Evolutionary conservation across 2,113 vertebrate species (phyloP), one percentile per base, ranked within the genome.

Genomic region (Erythrocercus mccallii): DNA sequence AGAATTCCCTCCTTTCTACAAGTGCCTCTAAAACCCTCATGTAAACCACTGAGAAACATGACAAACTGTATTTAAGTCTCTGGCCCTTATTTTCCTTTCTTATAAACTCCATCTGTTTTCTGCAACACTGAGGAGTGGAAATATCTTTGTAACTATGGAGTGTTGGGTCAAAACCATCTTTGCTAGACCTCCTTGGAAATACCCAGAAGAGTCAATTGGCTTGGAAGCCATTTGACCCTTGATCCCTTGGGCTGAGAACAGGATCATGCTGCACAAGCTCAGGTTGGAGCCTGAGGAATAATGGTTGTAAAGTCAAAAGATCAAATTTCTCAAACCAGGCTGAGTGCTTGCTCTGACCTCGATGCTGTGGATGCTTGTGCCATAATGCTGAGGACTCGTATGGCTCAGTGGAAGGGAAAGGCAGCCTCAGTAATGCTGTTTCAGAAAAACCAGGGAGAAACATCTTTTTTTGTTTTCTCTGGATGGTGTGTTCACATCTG

Each of bases 401-500:
- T 3, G 40, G 50, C 79, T 92, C 70, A 31, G 44, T 38, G 19
- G 42, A 54, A 87, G 64, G 35, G 57, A 38, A 35, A 24, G 70
- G 74, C 69, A 38, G 40, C 35, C 65, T 77, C 45, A 58, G 62
- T 56, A 86, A 48, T 65, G 37, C 66, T 57, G 65, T 54, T 92
- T 93, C 86, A 73, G 33, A 94, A 89, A 84, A 96, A 65, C 5
- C 31, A 45, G 42, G 51, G 65, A 83, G 53, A 80, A 81, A 45
- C 28, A 56, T 37, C 10, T 35, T 70, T 91, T 35, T 48, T 79
- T 95, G 78, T 96, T 92, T 94, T 94, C 68, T 94, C 74, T 94
- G 82, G 84, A 86, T 7, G 9, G 17, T 27, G 17, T 56, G n/a
- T 90, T 87, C 87, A 95, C 97, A 98, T 98, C 97, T 98, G 97